Percentiles rank a stretch among this genome's conserved stretches.
Evolutionary conservation across 2,888 invertebrate species (phyloP).

Genomic region (Chymomyza fuscimana): DNA sequence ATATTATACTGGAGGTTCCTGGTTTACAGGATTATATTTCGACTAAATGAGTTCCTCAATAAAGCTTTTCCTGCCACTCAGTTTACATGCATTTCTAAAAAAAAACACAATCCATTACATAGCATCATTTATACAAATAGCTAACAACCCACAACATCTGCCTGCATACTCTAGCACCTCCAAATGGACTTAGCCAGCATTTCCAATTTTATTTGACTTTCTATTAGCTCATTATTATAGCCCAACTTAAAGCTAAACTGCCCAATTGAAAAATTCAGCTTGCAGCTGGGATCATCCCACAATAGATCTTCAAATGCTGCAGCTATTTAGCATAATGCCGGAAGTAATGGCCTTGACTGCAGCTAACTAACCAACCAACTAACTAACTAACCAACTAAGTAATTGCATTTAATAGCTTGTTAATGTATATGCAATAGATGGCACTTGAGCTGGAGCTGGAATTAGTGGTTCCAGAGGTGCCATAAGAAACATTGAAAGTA

Average conservation of each 20-base stretch:
- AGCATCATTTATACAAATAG: too few relatives aligned
- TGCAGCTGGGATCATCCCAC: neutral
- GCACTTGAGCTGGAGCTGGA: slow-evolving; percentile 31
- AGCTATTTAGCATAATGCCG: slow-evolving; percentile 7
- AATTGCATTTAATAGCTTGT: slow-evolving; percentile 38
- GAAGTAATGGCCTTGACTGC: slow-evolving; percentile 43
- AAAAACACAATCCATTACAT: too few relatives aligned
- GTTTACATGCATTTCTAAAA: too few relatives aligned
- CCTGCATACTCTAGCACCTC: too few relatives aligned
- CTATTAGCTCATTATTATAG: neutral
- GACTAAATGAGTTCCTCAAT: too few relatives aligned
- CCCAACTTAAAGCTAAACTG: neutral
- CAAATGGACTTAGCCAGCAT: neutral
- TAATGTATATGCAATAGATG: slow-evolving; percentile 32
- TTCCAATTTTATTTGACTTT: neutral
- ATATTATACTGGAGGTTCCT: too few relatives aligned
- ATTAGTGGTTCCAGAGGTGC: neutral
- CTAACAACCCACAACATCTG: neutral
- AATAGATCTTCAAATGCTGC: neutral
- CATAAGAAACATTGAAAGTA: slow-evolving; percentile 31
- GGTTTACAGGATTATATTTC: too few relatives aligned
- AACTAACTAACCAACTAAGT: slow-evolving; percentile 18
- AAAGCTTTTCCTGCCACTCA: too few relatives aligned
- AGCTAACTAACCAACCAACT: slow-evolving; percentile 10
- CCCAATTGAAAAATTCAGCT: neutral